Base-by-base conservation (phyloP, 2,888 invertebrate species). In the Cephus runcator region DNA sequence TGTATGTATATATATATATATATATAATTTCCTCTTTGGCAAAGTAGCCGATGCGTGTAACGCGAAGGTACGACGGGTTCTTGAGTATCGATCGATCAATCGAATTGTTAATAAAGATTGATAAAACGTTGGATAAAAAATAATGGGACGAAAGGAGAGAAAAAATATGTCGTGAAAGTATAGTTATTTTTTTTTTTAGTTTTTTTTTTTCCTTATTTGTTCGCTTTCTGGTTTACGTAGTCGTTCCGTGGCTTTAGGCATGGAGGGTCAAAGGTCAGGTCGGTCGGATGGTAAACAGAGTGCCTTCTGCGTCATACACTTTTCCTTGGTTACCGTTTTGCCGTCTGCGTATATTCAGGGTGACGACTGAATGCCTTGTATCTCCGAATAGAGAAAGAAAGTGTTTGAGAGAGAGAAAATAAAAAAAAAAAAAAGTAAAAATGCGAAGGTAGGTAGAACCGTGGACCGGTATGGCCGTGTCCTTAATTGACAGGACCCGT, bases 401-500 rank as follows among this genome's bases (percentile, higher is more conserved):
- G 23, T 15, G 40, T 23, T 56, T 56, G 56, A 80, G 76, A 79
- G 79, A 80, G 79, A 79, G 79, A 81, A 81, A 85, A 83, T 83
- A 82, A 82, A 79, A 79, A 81, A n/a, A 11, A 31, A 11, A 33
- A 34, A 31, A 30, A 68, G 35, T n/a, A 75, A 56, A 69, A 69
- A 75, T 75, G 15, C 71, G n/a, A 11, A 83, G 83, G 85, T 82
- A 87, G 88, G 88, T 82, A 91, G 90, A 91, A 91, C 90, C 90
- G 91, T 90, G 88, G 89, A 88, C 88, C 89, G 90, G 89, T 88
- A 89, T 88, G 89, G 90, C 89, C 88, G 91, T 89, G 90, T 90
- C 87, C 90, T 91, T 91, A 91, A 91, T 91, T 91, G 91, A 91
- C 91, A 91, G 91, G 90, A 89, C 84, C 81, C 82, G 86, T 85